Percentiles rank a stretch among this genome's conserved stretches.
Conservation (phyloP, 2,113 vertebrate species). For the Sylvietta virens region DNA sequence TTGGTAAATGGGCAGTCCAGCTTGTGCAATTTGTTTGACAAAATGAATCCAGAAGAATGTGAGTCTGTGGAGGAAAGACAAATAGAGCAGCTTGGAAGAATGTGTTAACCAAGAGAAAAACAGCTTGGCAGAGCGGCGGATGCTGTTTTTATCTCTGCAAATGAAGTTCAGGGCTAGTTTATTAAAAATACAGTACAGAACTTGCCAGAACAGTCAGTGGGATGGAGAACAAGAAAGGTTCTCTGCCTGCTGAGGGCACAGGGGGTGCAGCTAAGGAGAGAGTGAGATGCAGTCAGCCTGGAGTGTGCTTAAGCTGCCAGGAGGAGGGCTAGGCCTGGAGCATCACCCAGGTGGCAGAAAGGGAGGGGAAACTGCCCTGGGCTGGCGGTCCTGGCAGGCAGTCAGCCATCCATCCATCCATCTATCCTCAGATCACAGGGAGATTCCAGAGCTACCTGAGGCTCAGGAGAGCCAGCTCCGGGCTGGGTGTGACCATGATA, state of each 20-base stretch:
- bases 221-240: not conserved
- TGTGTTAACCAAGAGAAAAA: constrained; percentile 58
- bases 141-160: constrained; percentile 55
- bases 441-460: not conserved
- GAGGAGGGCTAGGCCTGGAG: not conserved
- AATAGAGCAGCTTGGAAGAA: constrained; percentile 56
- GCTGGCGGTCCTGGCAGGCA: not conserved
- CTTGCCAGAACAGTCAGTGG: not conserved
- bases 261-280: not conserved
- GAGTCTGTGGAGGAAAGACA: constrained; percentile 47
- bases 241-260: not conserved
- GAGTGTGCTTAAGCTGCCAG: not conserved
- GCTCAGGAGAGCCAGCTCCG: not conserved
- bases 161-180: constrained; percentile 2
- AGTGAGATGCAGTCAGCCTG: too few species aligned
- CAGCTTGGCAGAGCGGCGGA: constrained; percentile 4
- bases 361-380: not conserved
- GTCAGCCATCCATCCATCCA: not conserved
- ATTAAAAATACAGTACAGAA: constrained; percentile 19
- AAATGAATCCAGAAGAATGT: constrained; percentile 44
- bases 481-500: not conserved
- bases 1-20: constrained; percentile 48
- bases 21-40: constrained; percentile 54
- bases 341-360: not conserved
- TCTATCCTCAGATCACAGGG: not conserved